These are phyloP conservation scores for Peromyscus nudipes DNA, from an alignment of 2,797 vertebrate genomes.

Conservation along the genomic window DNA sequence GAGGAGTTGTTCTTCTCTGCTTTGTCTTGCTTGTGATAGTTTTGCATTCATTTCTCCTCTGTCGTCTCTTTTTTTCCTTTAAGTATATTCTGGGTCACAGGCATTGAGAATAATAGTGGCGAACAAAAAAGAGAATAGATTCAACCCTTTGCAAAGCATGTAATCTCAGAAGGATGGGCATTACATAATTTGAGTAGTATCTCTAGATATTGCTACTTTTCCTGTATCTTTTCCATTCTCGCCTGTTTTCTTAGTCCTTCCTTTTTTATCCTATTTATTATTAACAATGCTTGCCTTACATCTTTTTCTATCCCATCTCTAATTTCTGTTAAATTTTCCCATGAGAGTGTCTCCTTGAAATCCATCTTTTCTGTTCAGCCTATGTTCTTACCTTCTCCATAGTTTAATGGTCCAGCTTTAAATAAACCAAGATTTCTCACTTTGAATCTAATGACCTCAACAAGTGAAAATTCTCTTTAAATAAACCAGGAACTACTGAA, in stretches of 20 bases:
- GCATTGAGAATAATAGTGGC: slow-evolving; percentile 31
- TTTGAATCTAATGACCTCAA: slow-evolving; percentile 75
- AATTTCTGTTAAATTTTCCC: slow-evolving; percentile 73
- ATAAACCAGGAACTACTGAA: slow-evolving; percentile 62
- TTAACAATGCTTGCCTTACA: slow-evolving; percentile 55
- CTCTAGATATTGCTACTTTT: slow-evolving; percentile 54
- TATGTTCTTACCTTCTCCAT: slow-evolving; percentile 70
- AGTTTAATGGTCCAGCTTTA: slow-evolving; percentile 75
- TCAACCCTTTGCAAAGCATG: slow-evolving; percentile 44
- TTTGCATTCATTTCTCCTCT: slow-evolving; percentile 60
- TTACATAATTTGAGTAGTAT: slow-evolving; percentile 60
- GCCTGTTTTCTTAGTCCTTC: slow-evolving; percentile 62
- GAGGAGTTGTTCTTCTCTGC: slow-evolving; percentile 19
- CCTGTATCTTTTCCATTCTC: slow-evolving; percentile 28
- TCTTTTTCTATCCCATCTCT: slow-evolving; percentile 69
- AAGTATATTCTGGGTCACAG: slow-evolving; percentile 18
- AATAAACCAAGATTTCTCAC: slow-evolving; percentile 77
- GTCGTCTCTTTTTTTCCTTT: slow-evolving; percentile 40
- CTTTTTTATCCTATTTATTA: slow-evolving; percentile 4
- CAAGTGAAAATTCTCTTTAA: slow-evolving; percentile 72
- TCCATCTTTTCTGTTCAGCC: slow-evolving; percentile 53
- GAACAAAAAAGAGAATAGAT: slow-evolving; percentile 60
- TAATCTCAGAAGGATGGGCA: neutral
- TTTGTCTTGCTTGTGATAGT: slow-evolving; percentile 18
- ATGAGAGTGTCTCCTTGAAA: slow-evolving; percentile 67